Percentiles rank a stretch among this genome's conserved stretches.
These are phyloP conservation scores for Rhodeus uyekii DNA, from an alignment of 2,797 vertebrate species.

Conservation along the genomic window DNA sequence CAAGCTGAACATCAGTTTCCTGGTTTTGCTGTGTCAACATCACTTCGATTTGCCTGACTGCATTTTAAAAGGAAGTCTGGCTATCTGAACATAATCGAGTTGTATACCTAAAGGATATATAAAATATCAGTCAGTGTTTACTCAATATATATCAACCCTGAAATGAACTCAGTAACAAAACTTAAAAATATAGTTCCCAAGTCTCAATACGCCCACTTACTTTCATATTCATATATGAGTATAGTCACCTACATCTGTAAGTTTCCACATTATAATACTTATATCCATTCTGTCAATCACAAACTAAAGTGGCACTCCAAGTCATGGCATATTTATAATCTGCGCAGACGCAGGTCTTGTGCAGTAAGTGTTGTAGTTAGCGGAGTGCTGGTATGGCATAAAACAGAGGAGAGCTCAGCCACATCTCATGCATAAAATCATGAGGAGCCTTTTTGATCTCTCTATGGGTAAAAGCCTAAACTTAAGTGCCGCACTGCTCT, in stretches of 20 bases:
- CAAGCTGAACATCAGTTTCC: neutral
- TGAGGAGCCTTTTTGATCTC: slow-evolving; percentile 72
- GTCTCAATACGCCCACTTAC: neutral
- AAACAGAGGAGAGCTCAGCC: slow-evolving; percentile 9
- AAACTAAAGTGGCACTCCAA: slow-evolving; percentile 15
- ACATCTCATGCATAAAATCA: slow-evolving; percentile 72
- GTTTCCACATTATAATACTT: neutral
- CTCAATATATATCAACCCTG: neutral
- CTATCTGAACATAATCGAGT: neutral
- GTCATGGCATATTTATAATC: slow-evolving; percentile 19
- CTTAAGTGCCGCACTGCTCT: slow-evolving; percentile 54
- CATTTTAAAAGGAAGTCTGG: neutral
- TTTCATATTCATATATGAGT: neutral
- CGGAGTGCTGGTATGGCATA: slow-evolving; percentile 19
- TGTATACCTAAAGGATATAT: neutral
- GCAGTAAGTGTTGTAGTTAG: slow-evolving; percentile 1
- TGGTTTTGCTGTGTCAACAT: slow-evolving; percentile 8
- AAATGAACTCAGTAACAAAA: neutral
- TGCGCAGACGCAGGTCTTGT: neutral
- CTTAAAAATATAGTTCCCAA: neutral
- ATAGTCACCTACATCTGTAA: neutral
- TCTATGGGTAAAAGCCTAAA: slow-evolving; percentile 60
- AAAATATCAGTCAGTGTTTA: slow-evolving; percentile 15
- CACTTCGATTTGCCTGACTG: neutral
- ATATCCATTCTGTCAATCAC: slow-evolving; percentile 5